Percentiles rank a stretch among this genome's conserved stretches.
phyloP scores from a whole-genome alignment of 2,113 vertebrate genomes.

The Eonycteris spelaea region DNA sequence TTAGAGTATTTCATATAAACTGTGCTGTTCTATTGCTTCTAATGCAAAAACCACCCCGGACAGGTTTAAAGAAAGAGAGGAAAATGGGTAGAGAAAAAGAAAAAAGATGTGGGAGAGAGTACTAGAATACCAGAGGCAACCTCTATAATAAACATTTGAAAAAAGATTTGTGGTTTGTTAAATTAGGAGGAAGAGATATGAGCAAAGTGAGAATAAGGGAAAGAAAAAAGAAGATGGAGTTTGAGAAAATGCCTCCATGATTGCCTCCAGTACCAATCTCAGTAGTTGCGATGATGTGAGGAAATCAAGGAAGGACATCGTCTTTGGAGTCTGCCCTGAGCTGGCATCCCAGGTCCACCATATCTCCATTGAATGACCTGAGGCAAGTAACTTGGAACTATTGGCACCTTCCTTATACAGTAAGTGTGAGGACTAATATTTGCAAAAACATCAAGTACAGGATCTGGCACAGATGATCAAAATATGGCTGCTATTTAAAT shows the following conservation, averaged over 20 bases:
- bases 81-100: background rate
- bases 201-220: background rate
- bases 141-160: background rate
- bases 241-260: background rate
- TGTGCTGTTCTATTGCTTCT: background rate
- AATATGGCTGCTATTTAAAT: background rate
- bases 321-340: background rate
- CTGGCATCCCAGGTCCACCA: background rate
- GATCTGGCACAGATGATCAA: background rate
- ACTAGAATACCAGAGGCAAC: background rate
- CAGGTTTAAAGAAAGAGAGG: background rate
- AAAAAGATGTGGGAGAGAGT: background rate
- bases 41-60: background rate
- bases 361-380: background rate
- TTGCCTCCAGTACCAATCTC: background rate
- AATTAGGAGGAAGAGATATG: background rate
- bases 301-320: background rate
- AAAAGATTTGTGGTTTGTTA: background rate
- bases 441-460: background rate
- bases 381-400: background rate
- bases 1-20: conserved; percentile 21
- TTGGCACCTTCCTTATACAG: background rate
- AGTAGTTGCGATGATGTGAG: background rate
- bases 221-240: background rate
- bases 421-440: background rate